Conservation (phyloP, 2,888 invertebrate genomes). For the Crepidodera aurea region DNA sequence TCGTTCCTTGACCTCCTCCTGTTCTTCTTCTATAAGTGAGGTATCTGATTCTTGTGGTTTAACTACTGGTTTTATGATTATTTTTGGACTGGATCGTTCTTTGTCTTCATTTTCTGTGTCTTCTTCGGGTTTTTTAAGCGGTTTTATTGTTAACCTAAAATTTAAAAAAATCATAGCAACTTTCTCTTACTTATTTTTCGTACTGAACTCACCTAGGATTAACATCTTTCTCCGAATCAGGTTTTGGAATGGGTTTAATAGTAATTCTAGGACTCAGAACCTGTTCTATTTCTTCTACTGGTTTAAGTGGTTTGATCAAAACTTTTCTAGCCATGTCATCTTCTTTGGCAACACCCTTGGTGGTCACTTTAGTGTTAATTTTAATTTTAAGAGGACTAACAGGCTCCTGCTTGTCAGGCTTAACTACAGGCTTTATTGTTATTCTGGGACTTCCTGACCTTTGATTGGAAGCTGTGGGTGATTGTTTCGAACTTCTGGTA, state of each 20-base stretch:
- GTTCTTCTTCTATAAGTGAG: slow-evolving; percentile 51
- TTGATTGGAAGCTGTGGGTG: slow-evolving; percentile 51
- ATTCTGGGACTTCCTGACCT: slow-evolving; percentile 58
- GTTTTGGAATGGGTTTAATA: slow-evolving; percentile 67
- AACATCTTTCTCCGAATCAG: slow-evolving; percentile 46
- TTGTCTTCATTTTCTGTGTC: slow-evolving; percentile 53
- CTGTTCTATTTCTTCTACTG: slow-evolving; percentile 47
- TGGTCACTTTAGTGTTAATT: slow-evolving; percentile 54
- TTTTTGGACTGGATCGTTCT: slow-evolving; percentile 56
- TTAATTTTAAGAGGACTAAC: slow-evolving; percentile 59
- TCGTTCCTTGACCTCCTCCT: slow-evolving; percentile 60
- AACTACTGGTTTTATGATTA: slow-evolving; percentile 68
- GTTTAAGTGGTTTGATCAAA: slow-evolving; percentile 63
- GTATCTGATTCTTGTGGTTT: slow-evolving; percentile 62
- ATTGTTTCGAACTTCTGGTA: slow-evolving; percentile 54
- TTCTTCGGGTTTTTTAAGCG: slow-evolving; percentile 61
- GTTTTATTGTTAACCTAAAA: slow-evolving; percentile 64
- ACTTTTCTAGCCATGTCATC: slow-evolving; percentile 56
- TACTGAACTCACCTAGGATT: slow-evolving; percentile 22
- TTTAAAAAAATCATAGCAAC: too few relatives aligned
- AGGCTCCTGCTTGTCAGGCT: slow-evolving; percentile 46
- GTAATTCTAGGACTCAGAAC: slow-evolving; percentile 63
- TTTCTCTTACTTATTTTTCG: too few relatives aligned
- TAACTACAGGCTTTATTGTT: slow-evolving; percentile 59
- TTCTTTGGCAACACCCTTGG: slow-evolving; percentile 37